Evolutionary conservation across 2,113 vertebrate species (phyloP).

Genomic region (Cyanoliseus patagonus): DNA sequence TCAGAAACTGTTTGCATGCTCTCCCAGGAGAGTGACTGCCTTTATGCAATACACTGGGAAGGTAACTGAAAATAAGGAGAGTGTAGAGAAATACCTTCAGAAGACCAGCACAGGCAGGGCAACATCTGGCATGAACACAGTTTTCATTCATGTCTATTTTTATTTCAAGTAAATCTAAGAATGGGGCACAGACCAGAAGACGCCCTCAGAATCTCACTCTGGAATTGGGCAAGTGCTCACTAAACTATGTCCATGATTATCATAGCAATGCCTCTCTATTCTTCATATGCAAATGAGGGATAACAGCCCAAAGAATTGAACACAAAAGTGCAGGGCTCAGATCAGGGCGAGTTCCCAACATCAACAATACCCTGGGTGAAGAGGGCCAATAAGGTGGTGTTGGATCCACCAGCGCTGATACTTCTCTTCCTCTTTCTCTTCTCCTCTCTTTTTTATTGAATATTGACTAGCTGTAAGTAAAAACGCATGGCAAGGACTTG

Average conservation of each 20-base stretch:
- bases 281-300: neutral
- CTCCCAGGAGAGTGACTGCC: neutral
- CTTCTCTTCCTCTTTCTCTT: neutral
- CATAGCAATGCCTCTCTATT: neutral
- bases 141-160: neutral
- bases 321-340: neutral
- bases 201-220: neutral
- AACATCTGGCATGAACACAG: neutral
- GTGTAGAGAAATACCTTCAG: neutral
- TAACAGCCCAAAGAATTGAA: neutral
- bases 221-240: neutral
- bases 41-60: neutral
- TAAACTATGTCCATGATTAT: neutral
- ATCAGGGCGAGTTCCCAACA: neutral
- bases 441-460: neutral
- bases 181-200: neutral
- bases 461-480: neutral
- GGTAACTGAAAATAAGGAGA: neutral
- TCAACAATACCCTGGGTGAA: neutral
- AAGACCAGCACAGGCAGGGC: neutral
- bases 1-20: neutral
- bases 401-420: neutral
- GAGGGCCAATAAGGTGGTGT: neutral
- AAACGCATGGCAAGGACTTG: neutral
- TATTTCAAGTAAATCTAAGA: neutral